Evolutionary conservation across 2,888 invertebrate species (phyloP).

Genomic region (Plagodis dolabraria): DNA sequence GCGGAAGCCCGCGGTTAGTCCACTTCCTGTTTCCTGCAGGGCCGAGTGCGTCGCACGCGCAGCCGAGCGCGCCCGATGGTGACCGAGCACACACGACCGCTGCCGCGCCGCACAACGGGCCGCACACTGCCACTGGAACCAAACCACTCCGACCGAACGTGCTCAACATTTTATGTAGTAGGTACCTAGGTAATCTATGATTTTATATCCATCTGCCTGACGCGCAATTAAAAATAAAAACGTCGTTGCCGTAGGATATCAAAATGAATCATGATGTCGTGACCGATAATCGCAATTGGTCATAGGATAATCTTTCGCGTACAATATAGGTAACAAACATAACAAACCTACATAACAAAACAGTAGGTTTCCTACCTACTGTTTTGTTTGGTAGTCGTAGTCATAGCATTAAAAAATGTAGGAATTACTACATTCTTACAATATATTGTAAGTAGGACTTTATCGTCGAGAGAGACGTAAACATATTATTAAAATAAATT

Average conservation of each 20-base stretch:
- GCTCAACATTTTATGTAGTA: constrained; percentile 16
- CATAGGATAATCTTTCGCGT: too few species aligned
- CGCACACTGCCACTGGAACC: constrained; percentile 37
- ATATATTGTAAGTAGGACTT: too few species aligned
- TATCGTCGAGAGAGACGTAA: too few species aligned
- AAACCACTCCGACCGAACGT: not conserved
- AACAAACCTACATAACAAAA: too few species aligned
- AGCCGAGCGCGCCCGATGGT: constrained; percentile 66
- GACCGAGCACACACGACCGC: constrained; percentile 50
- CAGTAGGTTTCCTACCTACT: too few species aligned
- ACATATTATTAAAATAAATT: too few species aligned
- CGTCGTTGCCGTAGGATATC: constrained; percentile 8
- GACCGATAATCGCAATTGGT: not conserved
- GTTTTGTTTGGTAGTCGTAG: too few species aligned
- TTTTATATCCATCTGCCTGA: constrained; percentile 4
- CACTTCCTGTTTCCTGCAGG: constrained; percentile 85
- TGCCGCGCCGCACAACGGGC: constrained; percentile 26
- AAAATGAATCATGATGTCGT: not conserved
- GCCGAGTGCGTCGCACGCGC: constrained; percentile 74
- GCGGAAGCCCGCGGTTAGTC: constrained; percentile 84
- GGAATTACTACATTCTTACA: too few species aligned
- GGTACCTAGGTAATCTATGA: too few species aligned
- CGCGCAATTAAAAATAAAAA: constrained; percentile 5
- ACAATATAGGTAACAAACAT: too few species aligned
- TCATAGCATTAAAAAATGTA: too few species aligned